These are phyloP conservation scores for Drosophila stalkeri DNA, from an alignment of 2,888 invertebrate genomes.

Conservation along the genomic window DNA sequence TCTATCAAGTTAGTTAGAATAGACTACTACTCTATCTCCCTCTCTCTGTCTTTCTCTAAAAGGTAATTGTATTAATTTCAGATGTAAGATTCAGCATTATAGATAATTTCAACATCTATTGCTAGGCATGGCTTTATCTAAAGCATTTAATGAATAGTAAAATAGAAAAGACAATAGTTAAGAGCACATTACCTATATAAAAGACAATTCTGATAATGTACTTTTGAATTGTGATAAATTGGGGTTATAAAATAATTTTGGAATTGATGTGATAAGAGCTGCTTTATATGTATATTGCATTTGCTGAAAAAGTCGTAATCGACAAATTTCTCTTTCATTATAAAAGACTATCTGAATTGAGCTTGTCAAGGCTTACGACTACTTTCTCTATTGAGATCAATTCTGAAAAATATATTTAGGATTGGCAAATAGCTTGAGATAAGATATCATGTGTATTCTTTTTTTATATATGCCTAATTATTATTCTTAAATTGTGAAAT, in stretches of 20 bases:
- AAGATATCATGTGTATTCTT: too few relatives aligned
- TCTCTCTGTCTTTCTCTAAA: too few relatives aligned
- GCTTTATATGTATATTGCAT: not conserved
- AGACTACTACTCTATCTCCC: too few relatives aligned
- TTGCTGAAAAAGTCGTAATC: not conserved
- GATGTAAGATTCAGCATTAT: too few relatives aligned
- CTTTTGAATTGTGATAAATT: not conserved
- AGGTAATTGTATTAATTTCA: too few relatives aligned
- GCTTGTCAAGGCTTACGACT: not conserved
- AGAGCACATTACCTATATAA: not conserved
- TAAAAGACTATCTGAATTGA: not conserved
- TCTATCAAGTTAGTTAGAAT: too few relatives aligned
- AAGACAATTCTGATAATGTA: not conserved
- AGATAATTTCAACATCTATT: too few relatives aligned
- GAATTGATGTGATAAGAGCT: not conserved
- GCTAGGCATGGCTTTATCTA: too few relatives aligned
- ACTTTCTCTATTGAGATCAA: not conserved
- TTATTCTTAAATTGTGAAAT: too few relatives aligned
- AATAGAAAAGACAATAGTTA: too few relatives aligned
- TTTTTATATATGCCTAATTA: too few relatives aligned
- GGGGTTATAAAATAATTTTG: not conserved
- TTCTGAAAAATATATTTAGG: not conserved
- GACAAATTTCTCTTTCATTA: too few relatives aligned
- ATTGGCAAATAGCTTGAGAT: not conserved
- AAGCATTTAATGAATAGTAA: not conserved